Base-by-base conservation (phyloP, 2,113 vertebrate genomes). In the Trinectes maculatus region DNA sequence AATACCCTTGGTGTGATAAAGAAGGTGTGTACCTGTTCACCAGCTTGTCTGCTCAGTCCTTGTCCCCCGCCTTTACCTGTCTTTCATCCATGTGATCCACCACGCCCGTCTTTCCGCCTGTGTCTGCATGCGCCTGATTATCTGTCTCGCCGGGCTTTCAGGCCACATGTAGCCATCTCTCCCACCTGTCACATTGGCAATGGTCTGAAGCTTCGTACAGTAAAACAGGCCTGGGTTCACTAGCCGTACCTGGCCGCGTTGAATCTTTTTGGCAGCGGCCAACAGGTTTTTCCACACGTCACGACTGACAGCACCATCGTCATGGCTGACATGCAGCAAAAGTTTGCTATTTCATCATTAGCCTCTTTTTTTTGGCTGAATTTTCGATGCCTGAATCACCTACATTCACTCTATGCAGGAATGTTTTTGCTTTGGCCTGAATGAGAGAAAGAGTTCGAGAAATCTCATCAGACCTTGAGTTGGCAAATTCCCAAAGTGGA, bases 1-100 rank as follows among this genome's bases (percentile, higher is more conserved):
- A 98, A 91, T 98, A 95, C 82, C 94, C 95, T 24, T 98, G 98
- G 96, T 93, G 92, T 84, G 96, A 99, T 82, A 98, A 96, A 95
- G 98, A 99, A 93, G 97, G 97, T 98, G 70, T 43, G 75, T 65
- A 55, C 2, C 22, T 31, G 34, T 46, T 28, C 34, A 11, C 42
- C 21, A 53, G 25, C 43, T 43, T 43, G 51, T 31, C 13, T 54
- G 25, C 46, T 26, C 19, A 4, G 21, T 58, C 56, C 9, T 31
- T 13, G 2, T 34, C 19, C 24, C 6, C 15, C 34, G 8, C 16
- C 28, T 52, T 8, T 21, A 33, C 40, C 40, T 16, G 16, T 54
- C 55, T 55, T 39, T 25, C 34, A 21, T 80, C 18, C 26, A 26
- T 8, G 22, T 36, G 8, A 26, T 54, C 49, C 10, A 4, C 51